Conservation (phyloP, 2,113 vertebrate genomes). For the Boleophthalmus pectinirostris region DNA sequence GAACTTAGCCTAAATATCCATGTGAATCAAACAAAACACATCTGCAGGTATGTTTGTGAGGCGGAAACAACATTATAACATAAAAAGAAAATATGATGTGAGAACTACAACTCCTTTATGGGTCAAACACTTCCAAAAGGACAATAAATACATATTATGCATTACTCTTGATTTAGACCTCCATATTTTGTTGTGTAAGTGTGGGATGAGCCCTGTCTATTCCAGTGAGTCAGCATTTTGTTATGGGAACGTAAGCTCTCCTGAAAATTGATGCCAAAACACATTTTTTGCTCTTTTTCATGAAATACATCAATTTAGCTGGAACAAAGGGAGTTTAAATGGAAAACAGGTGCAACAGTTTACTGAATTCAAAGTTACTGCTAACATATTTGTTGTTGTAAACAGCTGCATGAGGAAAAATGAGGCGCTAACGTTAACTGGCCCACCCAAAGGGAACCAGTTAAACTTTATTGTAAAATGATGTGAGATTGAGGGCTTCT, state of each 20-base stretch:
- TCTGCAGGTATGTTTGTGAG: too few species aligned
- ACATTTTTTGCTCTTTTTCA: not conserved
- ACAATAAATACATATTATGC: too few species aligned
- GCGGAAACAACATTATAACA: too few species aligned
- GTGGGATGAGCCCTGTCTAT: not conserved
- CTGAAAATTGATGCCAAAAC: not conserved
- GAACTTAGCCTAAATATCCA: too few species aligned
- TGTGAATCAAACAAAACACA: too few species aligned
- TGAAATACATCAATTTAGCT: not conserved
- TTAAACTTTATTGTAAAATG: not conserved
- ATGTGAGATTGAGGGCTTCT: not conserved
- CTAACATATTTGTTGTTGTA: slow-evolving; percentile 4
- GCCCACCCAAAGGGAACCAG: not conserved
- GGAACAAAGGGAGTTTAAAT: not conserved
- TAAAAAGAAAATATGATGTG: too few species aligned
- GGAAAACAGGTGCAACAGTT: slow-evolving; percentile 4
- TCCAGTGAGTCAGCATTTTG: not conserved
- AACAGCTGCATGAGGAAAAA: not conserved
- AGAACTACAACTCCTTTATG: too few species aligned
- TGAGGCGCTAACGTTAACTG: not conserved
- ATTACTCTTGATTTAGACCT: not conserved
- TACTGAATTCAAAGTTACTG: not conserved
- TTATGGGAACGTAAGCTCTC: not conserved
- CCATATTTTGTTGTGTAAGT: not conserved
- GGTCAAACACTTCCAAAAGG: too few species aligned